Conservation (phyloP, 2,888 invertebrate species). For the Pimpla rufipes region DNA sequence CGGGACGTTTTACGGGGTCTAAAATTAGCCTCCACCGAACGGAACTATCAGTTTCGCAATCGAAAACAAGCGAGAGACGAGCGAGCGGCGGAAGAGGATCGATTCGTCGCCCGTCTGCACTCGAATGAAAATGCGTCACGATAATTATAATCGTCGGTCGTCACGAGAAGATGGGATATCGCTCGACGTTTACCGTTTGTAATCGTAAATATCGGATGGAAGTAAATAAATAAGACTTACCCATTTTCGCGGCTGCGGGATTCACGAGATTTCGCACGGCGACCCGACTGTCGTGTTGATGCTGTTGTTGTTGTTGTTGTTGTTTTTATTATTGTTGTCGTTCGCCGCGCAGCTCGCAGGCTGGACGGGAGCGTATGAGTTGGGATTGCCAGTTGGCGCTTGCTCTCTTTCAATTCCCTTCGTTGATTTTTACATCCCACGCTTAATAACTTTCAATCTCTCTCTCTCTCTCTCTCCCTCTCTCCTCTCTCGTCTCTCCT, state of each 20-base stretch:
- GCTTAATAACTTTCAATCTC: slow-evolving; percentile 10
- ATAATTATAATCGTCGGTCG: too few species aligned
- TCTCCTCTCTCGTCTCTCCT: not conserved
- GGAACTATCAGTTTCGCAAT: too few species aligned
- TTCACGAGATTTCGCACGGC: too few species aligned
- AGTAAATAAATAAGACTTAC: not conserved
- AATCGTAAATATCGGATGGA: slow-evolving; percentile 5
- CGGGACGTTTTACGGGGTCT: not conserved
- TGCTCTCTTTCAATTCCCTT: slow-evolving; percentile 42
- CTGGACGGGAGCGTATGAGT: not conserved
- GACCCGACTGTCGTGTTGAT: too few species aligned
- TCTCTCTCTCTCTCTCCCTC: too few species aligned
- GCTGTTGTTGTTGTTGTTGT: not conserved
- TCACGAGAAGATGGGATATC: too few species aligned
- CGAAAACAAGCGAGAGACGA: not conserved
- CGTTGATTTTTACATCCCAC: slow-evolving; percentile 57
- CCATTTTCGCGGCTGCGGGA: slow-evolving; percentile 26
- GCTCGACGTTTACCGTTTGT: too few species aligned
- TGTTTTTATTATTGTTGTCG: not conserved
- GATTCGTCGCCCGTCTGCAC: not conserved
- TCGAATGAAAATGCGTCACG: too few species aligned
- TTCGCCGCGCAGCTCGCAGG: not conserved
- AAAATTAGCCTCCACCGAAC: not conserved
- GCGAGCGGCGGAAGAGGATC: not conserved
- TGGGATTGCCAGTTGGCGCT: slow-evolving; percentile 42